A percentile compares a stretch with the other conserved stretches of the same genome.
These are phyloP conservation scores for Cheilosia soror DNA, from an alignment of 2,888 invertebrate genomes.

Conservation along the genomic window DNA sequence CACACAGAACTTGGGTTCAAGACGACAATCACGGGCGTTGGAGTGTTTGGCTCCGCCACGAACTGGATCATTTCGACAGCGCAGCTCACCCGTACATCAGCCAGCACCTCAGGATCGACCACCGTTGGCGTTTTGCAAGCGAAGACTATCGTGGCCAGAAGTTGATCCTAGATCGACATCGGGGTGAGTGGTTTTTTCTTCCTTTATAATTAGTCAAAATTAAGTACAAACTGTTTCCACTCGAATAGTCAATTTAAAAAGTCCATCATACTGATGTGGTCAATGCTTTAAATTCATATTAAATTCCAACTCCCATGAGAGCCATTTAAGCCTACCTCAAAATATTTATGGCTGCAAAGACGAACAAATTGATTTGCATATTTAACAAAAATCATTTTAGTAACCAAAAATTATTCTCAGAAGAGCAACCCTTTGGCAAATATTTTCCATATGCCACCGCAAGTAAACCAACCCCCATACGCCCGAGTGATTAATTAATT, in stretches of 20 bases:
- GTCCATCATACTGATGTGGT: neutral
- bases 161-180: conserved; percentile 93
- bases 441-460: neutral
- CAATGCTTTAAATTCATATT: neutral
- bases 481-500: conserved; percentile 3
- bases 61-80: conserved; percentile 86
- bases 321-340: neutral
- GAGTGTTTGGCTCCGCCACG: conserved; percentile 87
- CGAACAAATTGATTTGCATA: conserved; percentile 16
- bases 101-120: conserved; percentile 87
- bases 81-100: conserved; percentile 82
- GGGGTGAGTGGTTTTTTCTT: conserved; percentile 86
- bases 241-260: too few relatives aligned
- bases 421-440: neutral
- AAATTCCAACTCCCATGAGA: neutral
- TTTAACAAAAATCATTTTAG: neutral
- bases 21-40: conserved; percentile 86
- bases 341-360: neutral
- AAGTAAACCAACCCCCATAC: neutral
- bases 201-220: neutral
- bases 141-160: conserved; percentile 93
- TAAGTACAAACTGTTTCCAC: too few relatives aligned
- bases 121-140: conserved; percentile 90
- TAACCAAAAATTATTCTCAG: neutral
- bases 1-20: conserved; percentile 79